Evolutionary conservation across 2,113 vertebrate species (phyloP).

Genomic region (Steatornis caripensis): DNA sequence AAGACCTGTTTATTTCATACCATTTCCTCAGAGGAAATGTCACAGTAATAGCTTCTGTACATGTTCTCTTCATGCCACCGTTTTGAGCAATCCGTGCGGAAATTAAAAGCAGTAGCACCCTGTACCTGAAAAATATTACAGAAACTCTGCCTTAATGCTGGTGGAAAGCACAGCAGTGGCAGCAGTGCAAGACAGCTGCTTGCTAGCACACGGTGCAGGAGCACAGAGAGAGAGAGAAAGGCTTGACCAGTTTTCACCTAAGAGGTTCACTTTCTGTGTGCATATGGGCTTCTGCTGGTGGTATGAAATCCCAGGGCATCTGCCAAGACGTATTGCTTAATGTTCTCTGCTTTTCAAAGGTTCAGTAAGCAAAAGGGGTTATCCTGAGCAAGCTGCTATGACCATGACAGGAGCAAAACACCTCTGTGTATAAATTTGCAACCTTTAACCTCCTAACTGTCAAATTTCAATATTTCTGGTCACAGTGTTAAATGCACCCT

Average conservation of each 20-base stretch:
- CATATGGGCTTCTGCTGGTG: conserved; percentile 42
- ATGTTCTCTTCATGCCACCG: background rate
- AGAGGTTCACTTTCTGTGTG: conserved; percentile 44
- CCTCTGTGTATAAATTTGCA: conserved; percentile 75
- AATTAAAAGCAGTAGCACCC: conserved; percentile 14
- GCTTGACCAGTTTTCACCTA: conserved; percentile 45
- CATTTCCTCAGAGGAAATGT: too few relatives aligned
- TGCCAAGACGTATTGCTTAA: conserved; percentile 72
- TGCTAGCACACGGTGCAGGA: background rate
- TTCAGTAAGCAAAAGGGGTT: conserved; percentile 76
- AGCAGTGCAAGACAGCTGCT: background rate
- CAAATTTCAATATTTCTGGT: conserved; percentile 80
- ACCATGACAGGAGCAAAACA: conserved; percentile 72
- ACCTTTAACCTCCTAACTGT: conserved; percentile 75
- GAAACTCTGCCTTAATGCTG: background rate
- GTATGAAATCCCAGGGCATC: conserved; percentile 53
- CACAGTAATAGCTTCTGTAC: background rate
- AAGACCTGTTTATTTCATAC: conserved; percentile 7
- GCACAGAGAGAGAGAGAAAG: background rate
- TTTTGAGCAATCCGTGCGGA: background rate
- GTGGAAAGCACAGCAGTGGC: rapidly evolving
- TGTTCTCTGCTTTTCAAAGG: conserved; percentile 73
- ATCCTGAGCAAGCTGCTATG: conserved; percentile 65
- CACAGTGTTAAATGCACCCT: conserved; percentile 72
- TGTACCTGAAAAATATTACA: background rate